These are phyloP conservation scores for Scrobipalpa costella DNA, from an alignment of 2,888 invertebrate genomes.

Conservation along the genomic window DNA sequence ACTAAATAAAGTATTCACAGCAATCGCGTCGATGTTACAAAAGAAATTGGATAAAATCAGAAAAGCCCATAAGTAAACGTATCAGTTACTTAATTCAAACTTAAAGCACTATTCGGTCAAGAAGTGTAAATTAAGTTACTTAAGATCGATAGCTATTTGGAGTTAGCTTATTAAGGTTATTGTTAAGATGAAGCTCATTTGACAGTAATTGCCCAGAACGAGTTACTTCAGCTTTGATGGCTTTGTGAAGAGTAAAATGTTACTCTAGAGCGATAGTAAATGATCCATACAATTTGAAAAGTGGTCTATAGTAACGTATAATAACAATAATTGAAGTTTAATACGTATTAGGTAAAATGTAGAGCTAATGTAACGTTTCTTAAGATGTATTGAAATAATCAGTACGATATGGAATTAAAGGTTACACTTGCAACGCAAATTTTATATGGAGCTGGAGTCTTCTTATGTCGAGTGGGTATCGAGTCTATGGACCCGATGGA, in stretches of 20 bases:
- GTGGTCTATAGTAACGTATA: background rate
- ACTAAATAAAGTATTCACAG: too few relatives aligned
- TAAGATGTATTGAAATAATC: background rate
- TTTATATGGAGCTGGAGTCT: too few relatives aligned
- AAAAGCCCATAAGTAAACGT: background rate
- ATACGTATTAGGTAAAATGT: background rate
- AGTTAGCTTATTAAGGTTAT: constrained; percentile 15
- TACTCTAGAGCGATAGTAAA: background rate
- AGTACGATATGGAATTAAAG: background rate
- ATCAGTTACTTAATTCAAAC: constrained; percentile 7
- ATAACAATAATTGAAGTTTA: constrained; percentile 4
- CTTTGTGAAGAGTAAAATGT: background rate
- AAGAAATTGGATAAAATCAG: background rate
- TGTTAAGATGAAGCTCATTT: constrained; percentile 4
- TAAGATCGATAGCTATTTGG: constrained; percentile 4
- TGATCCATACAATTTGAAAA: constrained; percentile 6
- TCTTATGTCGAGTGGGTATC: too few relatives aligned
- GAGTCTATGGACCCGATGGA: too few relatives aligned
- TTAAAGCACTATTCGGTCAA: background rate
- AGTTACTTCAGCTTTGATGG: background rate
- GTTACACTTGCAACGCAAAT: background rate
- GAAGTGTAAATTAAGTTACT: constrained; percentile 18
- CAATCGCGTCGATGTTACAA: too few relatives aligned
- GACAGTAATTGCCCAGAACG: constrained; percentile 7
- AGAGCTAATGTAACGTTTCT: background rate